Base-by-base conservation (phyloP, 1,140 invertebrate species). In the Trigoniulus corallinus region DNA sequence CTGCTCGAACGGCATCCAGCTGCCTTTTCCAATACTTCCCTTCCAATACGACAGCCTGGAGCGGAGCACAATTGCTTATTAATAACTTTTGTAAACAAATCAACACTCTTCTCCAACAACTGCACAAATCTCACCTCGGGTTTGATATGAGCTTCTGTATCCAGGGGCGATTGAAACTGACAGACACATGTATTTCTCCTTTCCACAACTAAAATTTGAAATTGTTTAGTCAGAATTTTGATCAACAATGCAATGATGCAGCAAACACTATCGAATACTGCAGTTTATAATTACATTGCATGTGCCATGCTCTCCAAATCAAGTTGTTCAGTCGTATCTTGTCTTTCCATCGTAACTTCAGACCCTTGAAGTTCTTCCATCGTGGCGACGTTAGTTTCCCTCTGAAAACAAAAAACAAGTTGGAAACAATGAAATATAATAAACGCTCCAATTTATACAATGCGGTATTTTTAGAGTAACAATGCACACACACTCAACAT, bases 281-380 rank as follows among this genome's bases (percentile, higher is more conserved):
- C 20, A 47, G 25, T 3, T 18, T 4, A 26, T 56, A 80, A 82
- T 84, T 74, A 96, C 92, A 99, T 71, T 99, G 95, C 86, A 98
- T 92, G 69, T 97, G 92, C 92, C 95, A 99, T 67, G 94, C 97
- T 65, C 95, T 78, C 95, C 95, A 99, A 61, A 99, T 99, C 51
- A 98, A 89, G 69, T 99, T 99, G 75, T 99, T 99, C 51, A 99
- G 72, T 58, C 95, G 79, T 59, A 99, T 97, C 73, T 98, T 95
- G 71, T 98, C 92, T 67, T 97, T 98, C 81, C 92, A 92, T 59
- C 87, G 77, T 48, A 99, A 70, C 60, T 92, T 82, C 57, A 98
- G 82, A 48, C 95, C 95, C 75, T 96, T 93, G 74, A 98, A 99
- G 61, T 88, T 79, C 72, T 98, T 98, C 95, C 95, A 99, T 79